These are phyloP conservation scores for Xenus cinereus DNA, from an alignment of 2,113 vertebrate species.

Conservation along the genomic window DNA sequence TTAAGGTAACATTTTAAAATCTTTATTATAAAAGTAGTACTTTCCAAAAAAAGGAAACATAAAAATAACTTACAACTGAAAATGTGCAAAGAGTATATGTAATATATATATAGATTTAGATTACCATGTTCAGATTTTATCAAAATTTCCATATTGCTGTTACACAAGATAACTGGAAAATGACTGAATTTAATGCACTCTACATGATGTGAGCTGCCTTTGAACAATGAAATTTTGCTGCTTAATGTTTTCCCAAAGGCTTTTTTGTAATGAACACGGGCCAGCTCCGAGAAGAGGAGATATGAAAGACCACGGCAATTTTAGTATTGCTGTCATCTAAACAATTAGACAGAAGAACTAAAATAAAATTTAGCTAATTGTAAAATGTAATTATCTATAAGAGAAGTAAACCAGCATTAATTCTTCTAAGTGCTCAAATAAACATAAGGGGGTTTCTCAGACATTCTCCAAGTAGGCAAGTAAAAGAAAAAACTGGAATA, in stretches of 20 bases:
- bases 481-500: background rate
- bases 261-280: background rate
- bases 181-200: background rate
- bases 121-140: background rate
- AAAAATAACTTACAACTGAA: slow-evolving; percentile 16
- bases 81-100: background rate
- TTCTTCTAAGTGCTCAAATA: background rate
- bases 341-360: background rate
- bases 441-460: background rate
- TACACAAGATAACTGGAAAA: background rate
- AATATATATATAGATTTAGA: background rate
- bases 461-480: background rate
- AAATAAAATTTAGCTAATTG: background rate
- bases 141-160: background rate
- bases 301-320: background rate
- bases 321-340: background rate
- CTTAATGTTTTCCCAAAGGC: background rate
- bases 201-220: background rate
- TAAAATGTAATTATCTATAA: background rate
- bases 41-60: slow-evolving; percentile 2
- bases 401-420: background rate
- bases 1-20: background rate
- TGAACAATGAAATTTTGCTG: background rate
- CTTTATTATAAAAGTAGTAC: background rate
- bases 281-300: background rate